Conservation (phyloP, 2,797 vertebrate genomes). For the Acestrorhynchus altus region DNA sequence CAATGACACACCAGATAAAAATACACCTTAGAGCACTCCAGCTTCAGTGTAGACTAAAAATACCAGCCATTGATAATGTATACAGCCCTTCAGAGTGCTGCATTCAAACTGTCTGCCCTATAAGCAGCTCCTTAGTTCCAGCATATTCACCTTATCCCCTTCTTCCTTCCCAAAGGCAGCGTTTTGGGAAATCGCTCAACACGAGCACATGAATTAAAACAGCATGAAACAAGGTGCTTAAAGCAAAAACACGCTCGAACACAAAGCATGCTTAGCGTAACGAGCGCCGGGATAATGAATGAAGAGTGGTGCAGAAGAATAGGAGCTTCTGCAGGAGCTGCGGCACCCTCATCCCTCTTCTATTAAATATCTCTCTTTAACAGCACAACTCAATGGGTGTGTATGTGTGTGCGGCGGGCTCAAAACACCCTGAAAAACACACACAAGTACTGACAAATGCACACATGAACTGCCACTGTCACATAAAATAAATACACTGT, state of each 20-base stretch:
- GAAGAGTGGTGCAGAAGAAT: slow-evolving; percentile 44
- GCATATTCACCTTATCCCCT: neutral
- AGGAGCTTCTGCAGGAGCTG: slow-evolving; percentile 4
- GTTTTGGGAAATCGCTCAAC: slow-evolving; percentile 62
- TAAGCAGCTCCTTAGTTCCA: slow-evolving; percentile 2
- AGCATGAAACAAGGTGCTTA: slow-evolving; percentile 66
- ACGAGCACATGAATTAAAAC: slow-evolving; percentile 70
- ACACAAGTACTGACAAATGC: slow-evolving; percentile 43
- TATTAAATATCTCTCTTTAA: slow-evolving; percentile 11
- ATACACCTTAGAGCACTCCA: slow-evolving; percentile 19
- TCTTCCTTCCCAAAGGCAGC: slow-evolving; percentile 64
- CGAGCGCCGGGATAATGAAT: slow-evolving; percentile 37
- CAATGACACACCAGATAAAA: slow-evolving; percentile 29
- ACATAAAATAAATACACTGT: no score
- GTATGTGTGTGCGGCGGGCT: slow-evolving; percentile 16
- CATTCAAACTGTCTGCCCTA: slow-evolving; percentile 13
- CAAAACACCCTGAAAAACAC: slow-evolving; percentile 37
- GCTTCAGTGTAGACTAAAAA: slow-evolving; percentile 25
- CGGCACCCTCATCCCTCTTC: slow-evolving; percentile 22
- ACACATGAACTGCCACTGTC: no score
- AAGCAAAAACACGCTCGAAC: slow-evolving; percentile 62
- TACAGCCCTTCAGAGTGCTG: neutral
- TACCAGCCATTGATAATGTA: slow-evolving; percentile 3
- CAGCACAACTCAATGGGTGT: no score
- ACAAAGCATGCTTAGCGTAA: slow-evolving; percentile 71